Conservation (phyloP, 2,113 vertebrate genomes). For the Tupaia chinensis region DNA sequence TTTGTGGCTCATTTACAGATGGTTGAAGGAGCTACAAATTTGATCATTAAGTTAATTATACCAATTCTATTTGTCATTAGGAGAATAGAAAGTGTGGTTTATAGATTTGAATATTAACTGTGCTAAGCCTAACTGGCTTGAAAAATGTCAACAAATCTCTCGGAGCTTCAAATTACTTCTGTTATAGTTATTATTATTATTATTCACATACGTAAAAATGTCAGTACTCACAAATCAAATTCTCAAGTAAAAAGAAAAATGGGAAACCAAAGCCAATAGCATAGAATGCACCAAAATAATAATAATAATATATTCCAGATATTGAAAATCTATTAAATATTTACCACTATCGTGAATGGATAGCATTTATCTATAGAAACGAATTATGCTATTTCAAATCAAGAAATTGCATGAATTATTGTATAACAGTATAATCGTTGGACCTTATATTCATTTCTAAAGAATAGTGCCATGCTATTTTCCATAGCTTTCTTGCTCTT, state of each 20-base stretch:
- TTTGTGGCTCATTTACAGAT: slow-evolving; percentile 42
- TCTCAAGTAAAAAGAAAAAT: slow-evolving; percentile 10
- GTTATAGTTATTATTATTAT: not conserved
- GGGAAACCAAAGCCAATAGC: not conserved
- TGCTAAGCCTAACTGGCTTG: not conserved
- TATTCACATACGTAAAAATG: not conserved
- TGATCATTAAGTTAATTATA: slow-evolving; percentile 49
- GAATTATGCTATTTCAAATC: not conserved
- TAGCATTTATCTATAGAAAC: not conserved
- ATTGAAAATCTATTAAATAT: not conserved
- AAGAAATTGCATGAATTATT: not conserved
- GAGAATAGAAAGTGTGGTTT: not conserved
- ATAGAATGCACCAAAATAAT: not conserved
- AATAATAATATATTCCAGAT: not conserved
- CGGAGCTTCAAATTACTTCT: not conserved
- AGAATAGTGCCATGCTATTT: not conserved
- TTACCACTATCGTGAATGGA: not conserved
- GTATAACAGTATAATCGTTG: not conserved
- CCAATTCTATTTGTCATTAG: slow-evolving; percentile 46
- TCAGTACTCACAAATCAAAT: not conserved
- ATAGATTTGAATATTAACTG: slow-evolving; percentile 30
- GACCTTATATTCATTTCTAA: slow-evolving; percentile 2
- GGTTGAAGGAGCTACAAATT: slow-evolving; percentile 1
- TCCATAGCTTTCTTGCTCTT: not conserved
- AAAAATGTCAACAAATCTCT: slow-evolving; percentile 36